Base-by-base conservation (phyloP, 2,888 invertebrate genomes). In the Flexamia atlantica region DNA sequence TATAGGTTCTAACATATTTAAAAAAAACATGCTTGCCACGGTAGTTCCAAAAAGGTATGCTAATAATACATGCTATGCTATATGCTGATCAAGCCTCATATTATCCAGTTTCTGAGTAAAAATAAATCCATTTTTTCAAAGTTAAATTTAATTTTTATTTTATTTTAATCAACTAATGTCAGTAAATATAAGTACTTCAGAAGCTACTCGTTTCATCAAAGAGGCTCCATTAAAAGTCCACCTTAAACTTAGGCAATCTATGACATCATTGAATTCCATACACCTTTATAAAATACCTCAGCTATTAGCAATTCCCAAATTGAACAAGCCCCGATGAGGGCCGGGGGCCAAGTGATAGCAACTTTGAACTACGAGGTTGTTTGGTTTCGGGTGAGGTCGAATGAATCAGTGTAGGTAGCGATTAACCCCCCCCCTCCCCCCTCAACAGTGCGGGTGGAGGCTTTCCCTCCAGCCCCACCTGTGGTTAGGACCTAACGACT, bases 401-500 rank as follows among this genome's bases (percentile, higher is more conserved):
- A 30, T 30, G 30, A 30, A 64, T 30, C 64, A 53, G 20, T 23
- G 28, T 17, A 28, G 64, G 64, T 64, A 30, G 64, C 30, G 14
- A 64, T 64, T 64, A 64, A 28, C 64, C 64, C 30, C 64, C 14
- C 64, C 64, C 25, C 28, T 23, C 23, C 28, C 64, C 64, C 28
- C 30, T 14, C 10, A 28, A 25, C 30, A 4, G 70, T 70, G 70
- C 70, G 70, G 70, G 70, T 70, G 70, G 70, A 70, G 70, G 36
- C 68, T 68, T 68, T 68, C 68, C 68, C 68, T 3, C 30, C 17
- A 68, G 30, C 17, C 70, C 70, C 40, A 70, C 70, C 70, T 32
- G 36, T 40, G 70, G 40, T 70, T 70, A 70, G n/a, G 68, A 0
- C 5, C 20, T 70, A 70, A 70, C 70, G 70, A 70, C 70, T 70